These are phyloP conservation scores for Halocaridina rubra DNA, from an alignment of 2,888 invertebrate species.

Conservation along the genomic window DNA sequence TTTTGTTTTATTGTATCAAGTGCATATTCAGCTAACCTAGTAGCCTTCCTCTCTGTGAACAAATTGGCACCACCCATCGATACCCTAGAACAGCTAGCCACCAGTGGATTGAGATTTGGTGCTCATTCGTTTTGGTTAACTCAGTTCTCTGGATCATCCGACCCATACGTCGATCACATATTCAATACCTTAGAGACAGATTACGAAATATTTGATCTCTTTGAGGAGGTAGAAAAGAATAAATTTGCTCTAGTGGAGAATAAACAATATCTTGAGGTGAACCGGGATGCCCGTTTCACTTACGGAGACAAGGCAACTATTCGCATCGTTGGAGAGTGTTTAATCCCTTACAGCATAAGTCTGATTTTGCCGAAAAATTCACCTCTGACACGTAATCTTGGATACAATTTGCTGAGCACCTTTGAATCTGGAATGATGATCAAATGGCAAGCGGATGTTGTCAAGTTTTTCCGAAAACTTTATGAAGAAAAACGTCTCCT, in stretches of 20 bases:
- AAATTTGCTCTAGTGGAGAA: slow-evolving; percentile 47
- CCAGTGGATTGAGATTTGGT: slow-evolving; percentile 33
- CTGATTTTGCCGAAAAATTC: slow-evolving; percentile 48
- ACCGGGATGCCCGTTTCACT: slow-evolving; percentile 14
- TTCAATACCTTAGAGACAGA: slow-evolving; percentile 23
- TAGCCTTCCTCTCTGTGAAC: slow-evolving; percentile 49
- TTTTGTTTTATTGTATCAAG: slow-evolving; percentile 43
- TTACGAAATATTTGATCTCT: slow-evolving; percentile 19
- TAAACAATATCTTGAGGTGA: slow-evolving; percentile 38
- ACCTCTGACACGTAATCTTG: slow-evolving; percentile 28
- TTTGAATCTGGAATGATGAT: slow-evolving; percentile 43
- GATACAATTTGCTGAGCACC: slow-evolving; percentile 6
- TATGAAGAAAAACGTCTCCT: background rate
- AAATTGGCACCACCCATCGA: slow-evolving; percentile 44
- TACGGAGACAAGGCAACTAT: slow-evolving; percentile 31
- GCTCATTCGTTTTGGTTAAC: slow-evolving; percentile 44
- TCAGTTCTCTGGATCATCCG: slow-evolving; percentile 45
- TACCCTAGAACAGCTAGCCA: slow-evolving; percentile 29
- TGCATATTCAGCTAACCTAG: slow-evolving; percentile 55
- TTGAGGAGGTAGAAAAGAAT: slow-evolving; percentile 26
- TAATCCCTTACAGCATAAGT: slow-evolving; percentile 48
- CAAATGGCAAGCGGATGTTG: slow-evolving; percentile 40
- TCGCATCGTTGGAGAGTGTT: slow-evolving; percentile 41
- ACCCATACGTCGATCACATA: slow-evolving; percentile 18
- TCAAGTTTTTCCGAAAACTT: slow-evolving; percentile 21